Percentiles rank a stretch among this genome's conserved stretches.
Conservation (phyloP, 2,797 vertebrate genomes). For the Falco columbarius region DNA sequence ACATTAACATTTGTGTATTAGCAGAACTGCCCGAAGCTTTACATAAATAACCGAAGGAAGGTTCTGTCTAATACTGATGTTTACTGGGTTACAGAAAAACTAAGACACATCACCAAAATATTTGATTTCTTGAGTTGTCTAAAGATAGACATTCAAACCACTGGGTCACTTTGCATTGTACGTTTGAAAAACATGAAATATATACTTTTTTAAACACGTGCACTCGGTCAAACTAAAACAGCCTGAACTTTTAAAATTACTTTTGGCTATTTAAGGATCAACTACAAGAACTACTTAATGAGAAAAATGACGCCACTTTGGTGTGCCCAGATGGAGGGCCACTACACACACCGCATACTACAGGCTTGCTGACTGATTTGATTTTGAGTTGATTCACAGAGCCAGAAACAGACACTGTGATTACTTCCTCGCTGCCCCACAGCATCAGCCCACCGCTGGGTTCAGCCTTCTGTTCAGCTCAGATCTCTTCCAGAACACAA, state of each 20-base stretch:
- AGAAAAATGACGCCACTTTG: not conserved
- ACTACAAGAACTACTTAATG: not conserved
- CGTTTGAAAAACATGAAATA: not conserved
- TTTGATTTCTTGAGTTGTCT: not conserved
- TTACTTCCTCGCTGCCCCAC: not conserved
- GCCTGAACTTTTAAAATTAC: not conserved
- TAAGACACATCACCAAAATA: not conserved
- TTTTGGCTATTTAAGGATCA: not conserved
- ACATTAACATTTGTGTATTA: not conserved
- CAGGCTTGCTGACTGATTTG: not conserved
- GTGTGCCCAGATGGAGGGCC: not conserved
- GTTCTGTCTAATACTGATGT: not conserved
- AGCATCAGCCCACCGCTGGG: not conserved
- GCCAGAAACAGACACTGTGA: not conserved
- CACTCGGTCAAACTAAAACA: not conserved
- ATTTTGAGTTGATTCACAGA: not conserved
- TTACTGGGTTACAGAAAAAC: not conserved
- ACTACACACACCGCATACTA: not conserved
- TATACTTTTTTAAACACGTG: fast-evolving
- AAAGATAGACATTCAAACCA: not conserved
- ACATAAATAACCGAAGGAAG: not conserved
- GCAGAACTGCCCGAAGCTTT: not conserved
- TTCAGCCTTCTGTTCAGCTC: not conserved
- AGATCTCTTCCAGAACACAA: not conserved
- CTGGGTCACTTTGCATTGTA: too few species aligned